Evolutionary conservation across 2,113 vertebrate genomes (phyloP), one percentile per base, ranked within the genome.

Genomic region (Diadophis punctatus): DNA sequence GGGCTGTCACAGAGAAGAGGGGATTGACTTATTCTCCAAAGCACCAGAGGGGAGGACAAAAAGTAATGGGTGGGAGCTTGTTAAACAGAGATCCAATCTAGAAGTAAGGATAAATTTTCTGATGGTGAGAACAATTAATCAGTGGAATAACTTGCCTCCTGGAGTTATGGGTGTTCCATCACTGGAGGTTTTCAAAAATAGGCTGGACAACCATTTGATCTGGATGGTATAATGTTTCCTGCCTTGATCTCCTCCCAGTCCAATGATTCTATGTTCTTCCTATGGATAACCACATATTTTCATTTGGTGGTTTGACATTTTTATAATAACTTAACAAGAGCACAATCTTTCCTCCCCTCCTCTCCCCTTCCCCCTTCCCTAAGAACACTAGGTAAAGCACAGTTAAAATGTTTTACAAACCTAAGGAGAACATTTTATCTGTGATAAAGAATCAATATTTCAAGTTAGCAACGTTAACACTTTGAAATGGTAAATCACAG

Each of bases 401-500:
- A 2, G 3, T 7, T 12, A 0, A 12, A 93, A 86, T 60, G 86
- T 52, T 30, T 46, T 0, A 0, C 43, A 46, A 5, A 8, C 60
- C 23, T 53, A 60, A n/a, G 4, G 55, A 8, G 22, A 94, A 80
- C 25, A 1, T 84, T 88, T 12, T 86, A 91, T 89, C 95, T 95
- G 23, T 23, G 96, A 96, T 93, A 94, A 94, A 93, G 86, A 90
- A 88, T 49, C 16, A 0, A 3, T 11, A 53, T 93, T 95, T 43
- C 8, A 11, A 91, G 90, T 93, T 94, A 94, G 94, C 94, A 96
- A 34, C 0, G 0, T 86, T 92, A 55, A 93, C 89, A 93, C 95
- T 95, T 95, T 95, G 88, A 95, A 93, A 93, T n/a, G 84, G 68
- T 93, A 92, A 95, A 92, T 95, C 63, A 51, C 63, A 90, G 90